Percentiles rank a stretch among this genome's conserved stretches.
phyloP scores from a whole-genome alignment of 2,888 invertebrate species.

The Phyto melanocephala region DNA sequence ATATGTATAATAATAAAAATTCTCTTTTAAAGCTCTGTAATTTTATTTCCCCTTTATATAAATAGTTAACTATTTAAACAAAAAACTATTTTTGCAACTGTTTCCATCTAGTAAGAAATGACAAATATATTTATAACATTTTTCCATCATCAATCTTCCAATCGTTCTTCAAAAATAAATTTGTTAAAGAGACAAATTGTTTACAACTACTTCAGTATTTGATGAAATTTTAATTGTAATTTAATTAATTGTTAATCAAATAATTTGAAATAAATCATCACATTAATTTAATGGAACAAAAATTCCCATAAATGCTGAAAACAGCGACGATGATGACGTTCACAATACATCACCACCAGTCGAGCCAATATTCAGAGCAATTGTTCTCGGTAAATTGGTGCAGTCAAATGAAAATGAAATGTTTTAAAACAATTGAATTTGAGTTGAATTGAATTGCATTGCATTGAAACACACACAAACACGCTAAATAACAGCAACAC shows the following conservation, averaged over 20 bases:
- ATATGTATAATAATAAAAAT: too few relatives aligned
- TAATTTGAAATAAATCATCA: slow-evolving; percentile 25
- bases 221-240: slow-evolving; percentile 31
- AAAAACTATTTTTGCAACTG: too few relatives aligned
- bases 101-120: too few relatives aligned
- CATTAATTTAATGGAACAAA: slow-evolving; percentile 28
- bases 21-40: too few relatives aligned
- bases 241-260: slow-evolving; percentile 52
- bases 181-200: slow-evolving; percentile 51
- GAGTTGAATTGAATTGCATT: slow-evolving; percentile 13
- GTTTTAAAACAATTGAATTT: slow-evolving; percentile 47
- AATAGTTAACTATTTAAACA: too few relatives aligned
- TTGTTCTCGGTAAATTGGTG: slow-evolving; percentile 10
- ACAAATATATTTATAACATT: too few relatives aligned
- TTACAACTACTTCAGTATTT: slow-evolving; percentile 6
- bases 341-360: background rate
- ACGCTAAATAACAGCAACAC: background rate
- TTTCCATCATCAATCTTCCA: slow-evolving; percentile 18
- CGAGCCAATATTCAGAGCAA: background rate
- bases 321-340: background rate
- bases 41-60: too few relatives aligned
- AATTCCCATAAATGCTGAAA: slow-evolving; percentile 19
- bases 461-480: slow-evolving; percentile 15
- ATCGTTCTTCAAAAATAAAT: background rate
- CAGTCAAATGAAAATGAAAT: slow-evolving; percentile 48